Base-by-base conservation (phyloP, 2,797 vertebrate species). In the Eupleurogrammus muticus region DNA sequence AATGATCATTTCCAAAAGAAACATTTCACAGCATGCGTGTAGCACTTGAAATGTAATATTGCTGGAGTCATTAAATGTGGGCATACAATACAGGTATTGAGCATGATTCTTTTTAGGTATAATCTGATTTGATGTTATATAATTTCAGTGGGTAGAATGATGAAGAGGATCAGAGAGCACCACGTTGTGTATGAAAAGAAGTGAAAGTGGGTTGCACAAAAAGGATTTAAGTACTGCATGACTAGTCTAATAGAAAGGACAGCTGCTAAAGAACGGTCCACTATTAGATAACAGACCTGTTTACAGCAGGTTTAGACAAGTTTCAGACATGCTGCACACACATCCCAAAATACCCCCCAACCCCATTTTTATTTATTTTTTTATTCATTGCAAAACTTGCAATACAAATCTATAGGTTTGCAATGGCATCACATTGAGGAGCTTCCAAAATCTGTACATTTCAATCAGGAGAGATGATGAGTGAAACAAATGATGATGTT, bases 41-140 rank as follows among this genome's bases (percentile, higher is more conserved):
- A 14, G 2, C 10, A 57, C 34, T 49, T 63, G 13, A 68, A 63
- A 75, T 38, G 47, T n/a, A 19, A 36, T 49, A 51, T 66, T 59
- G n/a, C 52, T 67, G 2, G 57, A 74, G 62, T 42, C 70, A 73
- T 21, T 81, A 54, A 79, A 77, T 20, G 66, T n/a, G 49, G 66
- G 60, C 51, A 62, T 36, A 68, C 66, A 82, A 80, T 65, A 38
- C 81, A 89, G 78, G 73, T 84, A 80, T 67, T 75, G 64, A 84
- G 77, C 64, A 53, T 36, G 64, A 80, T 73, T 73, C 80, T 77
- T 86, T 89, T 80, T 76, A 82, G 86, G 74, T 75, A 83, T 87
- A 88, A 92, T 90, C 83, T 83, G 81, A 90, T 90, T 80, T 84
- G 69, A 80, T 86, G 83, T 92, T 92, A 89, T 75, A 85, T 91